Conservation (phyloP, 2,113 vertebrate species). For the Ammospiza nelsoni region DNA sequence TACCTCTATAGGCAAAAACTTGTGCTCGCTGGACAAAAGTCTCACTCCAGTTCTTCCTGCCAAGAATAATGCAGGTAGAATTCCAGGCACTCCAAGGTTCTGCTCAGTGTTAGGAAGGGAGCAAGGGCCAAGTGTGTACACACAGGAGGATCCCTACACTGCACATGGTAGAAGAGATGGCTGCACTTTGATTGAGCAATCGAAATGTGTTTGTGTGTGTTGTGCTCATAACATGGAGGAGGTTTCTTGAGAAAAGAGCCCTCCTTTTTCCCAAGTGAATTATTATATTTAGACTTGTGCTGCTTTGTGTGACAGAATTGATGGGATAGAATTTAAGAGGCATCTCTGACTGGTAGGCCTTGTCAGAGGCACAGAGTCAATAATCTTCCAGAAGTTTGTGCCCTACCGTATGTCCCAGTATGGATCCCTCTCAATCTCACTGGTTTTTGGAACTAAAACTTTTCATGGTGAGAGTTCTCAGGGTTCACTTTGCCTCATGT, state of each 20-base stretch:
- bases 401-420: not conserved
- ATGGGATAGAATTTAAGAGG: not conserved
- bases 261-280: not conserved
- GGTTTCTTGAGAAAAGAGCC: not conserved
- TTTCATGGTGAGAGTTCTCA: not conserved
- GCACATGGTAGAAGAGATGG: not conserved
- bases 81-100: not conserved
- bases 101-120: not conserved
- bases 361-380: not conserved
- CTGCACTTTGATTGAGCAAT: not conserved
- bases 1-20: not conserved
- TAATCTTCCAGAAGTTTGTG: not conserved
- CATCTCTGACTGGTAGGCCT: not conserved
- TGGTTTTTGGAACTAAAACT: not conserved
- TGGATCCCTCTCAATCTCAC: not conserved
- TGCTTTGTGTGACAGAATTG: not conserved
- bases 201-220: not conserved
- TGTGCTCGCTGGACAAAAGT: not conserved
- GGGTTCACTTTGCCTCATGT: not conserved
- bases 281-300: not conserved
- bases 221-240: not conserved
- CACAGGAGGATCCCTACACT: not conserved
- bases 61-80: not conserved
- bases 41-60: not conserved
- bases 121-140: not conserved